Evolutionary conservation across 2,113 vertebrate species (phyloP).

Genomic region (Saccopteryx bilineata): DNA sequence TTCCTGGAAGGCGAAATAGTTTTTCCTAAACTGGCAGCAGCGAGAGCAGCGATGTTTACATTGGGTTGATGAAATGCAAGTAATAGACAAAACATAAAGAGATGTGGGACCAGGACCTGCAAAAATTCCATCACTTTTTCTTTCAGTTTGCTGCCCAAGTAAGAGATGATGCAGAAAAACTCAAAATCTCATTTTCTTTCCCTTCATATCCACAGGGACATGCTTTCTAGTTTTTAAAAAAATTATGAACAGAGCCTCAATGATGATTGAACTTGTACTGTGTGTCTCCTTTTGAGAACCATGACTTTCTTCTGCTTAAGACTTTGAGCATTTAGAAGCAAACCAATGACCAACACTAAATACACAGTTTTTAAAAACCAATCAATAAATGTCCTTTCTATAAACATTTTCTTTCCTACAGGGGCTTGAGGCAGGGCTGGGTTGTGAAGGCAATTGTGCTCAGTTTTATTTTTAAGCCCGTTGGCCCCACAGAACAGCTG

Average conservation of each 20-base stretch:
- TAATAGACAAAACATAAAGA: slow-evolving; percentile 78
- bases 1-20: slow-evolving; percentile 71
- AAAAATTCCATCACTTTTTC: slow-evolving; percentile 43
- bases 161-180: slow-evolving; percentile 17
- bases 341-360: slow-evolving; percentile 24
- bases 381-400: slow-evolving; percentile 3
- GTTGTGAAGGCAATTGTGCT: not conserved
- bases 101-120: slow-evolving; percentile 22
- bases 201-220: slow-evolving; percentile 11
- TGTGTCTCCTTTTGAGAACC: not conserved
- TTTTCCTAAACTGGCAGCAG: slow-evolving; percentile 62
- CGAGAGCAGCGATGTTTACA: slow-evolving; percentile 75
- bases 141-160: slow-evolving; percentile 23
- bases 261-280: not conserved
- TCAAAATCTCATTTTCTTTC: not conserved
- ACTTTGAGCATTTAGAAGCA: slow-evolving; percentile 3
- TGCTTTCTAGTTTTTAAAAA: not conserved
- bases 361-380: not conserved
- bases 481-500: slow-evolving; percentile 64
- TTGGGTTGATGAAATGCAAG: slow-evolving; percentile 71
- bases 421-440: not conserved
- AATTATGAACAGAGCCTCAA: slow-evolving; percentile 28
- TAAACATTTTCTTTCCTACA: slow-evolving; percentile 35
- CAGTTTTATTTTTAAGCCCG: slow-evolving; percentile 66
- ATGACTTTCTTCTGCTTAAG: not conserved